Evolutionary conservation across 2,888 invertebrate species (phyloP), one percentile per base, ranked within the genome.

Genomic region (Autographa gamma): DNA sequence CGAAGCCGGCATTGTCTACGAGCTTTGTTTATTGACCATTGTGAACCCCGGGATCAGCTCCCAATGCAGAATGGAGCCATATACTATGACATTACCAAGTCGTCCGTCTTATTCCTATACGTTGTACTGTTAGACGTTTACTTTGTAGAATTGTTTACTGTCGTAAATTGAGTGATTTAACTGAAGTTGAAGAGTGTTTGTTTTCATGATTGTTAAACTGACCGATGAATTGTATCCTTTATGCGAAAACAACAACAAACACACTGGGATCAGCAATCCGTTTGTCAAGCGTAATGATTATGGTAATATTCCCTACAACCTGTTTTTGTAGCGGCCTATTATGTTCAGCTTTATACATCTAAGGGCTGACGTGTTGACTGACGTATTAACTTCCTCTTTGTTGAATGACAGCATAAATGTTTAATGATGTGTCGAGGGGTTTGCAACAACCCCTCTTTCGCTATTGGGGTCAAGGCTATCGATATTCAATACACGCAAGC

Each of bases 21-120:
- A 87, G 89, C 92, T 91, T 87, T 93, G 94, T 94, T 94, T 94
- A 93, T 93, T 92, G 91, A 90, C 92, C 89, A 94, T 94, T 94
- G 93, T 93, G 84, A 86, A 86, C 85, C 82, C 75, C 76, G 86
- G 89, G 92, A 92, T 92, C 90, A 88, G 89, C 88, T 88, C 85
- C 89, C 89, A 89, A 88, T 88, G 87, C 84, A 87, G 91, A 90
- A 92, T 92, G 90, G 90, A 90, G 89, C 88, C 87, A 86, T 91
- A 91, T 89, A 91, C 89, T 88, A 90, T 88, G 86, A 89, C 87
- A 82, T 74, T 66, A 68, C 67, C 25, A 59, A 60, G 52, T 63
- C 72, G 62, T 78, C 66, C 73, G 61, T 66, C 68, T 80, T 60
- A 65, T 60, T 62, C 60, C 41, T 58, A 59, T 60, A 70, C 62